Percentiles rank a stretch among this genome's conserved stretches.
phyloP scores from a whole-genome alignment of 2,797 vertebrate genomes.

The Glossophaga mutica region DNA sequence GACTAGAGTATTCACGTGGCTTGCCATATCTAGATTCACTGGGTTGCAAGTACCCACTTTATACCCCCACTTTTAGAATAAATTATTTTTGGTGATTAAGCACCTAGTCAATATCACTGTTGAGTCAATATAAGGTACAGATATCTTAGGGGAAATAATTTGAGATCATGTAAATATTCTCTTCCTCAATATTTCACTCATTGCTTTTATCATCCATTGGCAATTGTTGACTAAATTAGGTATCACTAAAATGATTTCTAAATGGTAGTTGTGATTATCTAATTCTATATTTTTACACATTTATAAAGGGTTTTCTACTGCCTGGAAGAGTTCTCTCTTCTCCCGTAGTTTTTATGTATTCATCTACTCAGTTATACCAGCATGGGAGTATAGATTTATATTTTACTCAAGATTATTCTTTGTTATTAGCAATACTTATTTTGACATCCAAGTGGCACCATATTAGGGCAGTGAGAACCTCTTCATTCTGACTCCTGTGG shows the following conservation, averaged over 20 bases:
- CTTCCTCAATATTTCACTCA: not conserved
- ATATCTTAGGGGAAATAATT: not conserved
- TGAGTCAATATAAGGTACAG: not conserved
- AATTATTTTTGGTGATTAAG: not conserved
- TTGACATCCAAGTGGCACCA: not conserved
- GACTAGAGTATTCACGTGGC: not conserved
- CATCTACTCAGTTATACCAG: not conserved
- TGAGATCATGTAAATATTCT: not conserved
- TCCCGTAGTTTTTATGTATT: not conserved
- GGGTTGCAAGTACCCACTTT: too few relatives aligned
- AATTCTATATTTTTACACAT: not conserved
- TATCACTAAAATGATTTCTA: not conserved
- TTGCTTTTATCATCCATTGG: not conserved
- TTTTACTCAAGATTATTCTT: not conserved
- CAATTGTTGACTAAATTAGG: not conserved
- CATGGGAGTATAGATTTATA: not conserved
- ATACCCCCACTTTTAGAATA: not conserved
- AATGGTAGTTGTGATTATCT: not conserved
- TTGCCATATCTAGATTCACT: not conserved
- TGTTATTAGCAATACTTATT: not conserved
- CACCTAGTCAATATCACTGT: not conserved
- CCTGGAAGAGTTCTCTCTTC: not conserved
- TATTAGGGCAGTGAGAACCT: not conserved
- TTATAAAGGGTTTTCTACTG: not conserved
- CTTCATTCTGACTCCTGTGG: not conserved